These are phyloP conservation scores for Odontesthes bonariensis DNA, from an alignment of 2,113 vertebrate species.

Conservation along the genomic window DNA sequence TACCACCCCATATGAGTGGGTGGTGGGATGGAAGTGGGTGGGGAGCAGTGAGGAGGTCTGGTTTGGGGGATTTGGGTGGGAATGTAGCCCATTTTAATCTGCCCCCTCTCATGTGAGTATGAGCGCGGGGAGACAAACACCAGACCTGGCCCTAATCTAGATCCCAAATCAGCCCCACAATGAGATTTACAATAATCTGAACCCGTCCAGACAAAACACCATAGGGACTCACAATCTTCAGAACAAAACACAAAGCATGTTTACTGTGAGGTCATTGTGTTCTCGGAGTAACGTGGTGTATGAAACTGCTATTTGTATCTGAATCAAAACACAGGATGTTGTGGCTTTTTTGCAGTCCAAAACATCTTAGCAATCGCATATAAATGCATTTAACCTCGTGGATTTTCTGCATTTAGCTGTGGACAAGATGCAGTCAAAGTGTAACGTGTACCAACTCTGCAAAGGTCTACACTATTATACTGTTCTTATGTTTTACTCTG, in stretches of 20 bases:
- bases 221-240: conserved; percentile 9
- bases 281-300: not conserved
- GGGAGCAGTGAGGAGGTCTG: not conserved
- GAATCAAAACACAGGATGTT: conserved; percentile 40
- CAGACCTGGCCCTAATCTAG: conserved; percentile 65
- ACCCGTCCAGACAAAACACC: conserved; percentile 68
- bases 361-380: conserved; percentile 1
- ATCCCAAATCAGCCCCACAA: conserved; percentile 64
- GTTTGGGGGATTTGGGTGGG: conserved; percentile 14
- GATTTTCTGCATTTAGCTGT: not conserved
- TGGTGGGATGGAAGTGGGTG: not conserved
- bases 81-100: conserved; percentile 24
- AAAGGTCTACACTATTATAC: conserved; percentile 43
- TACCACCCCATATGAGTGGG: conserved; percentile 6
- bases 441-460: not conserved
- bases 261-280: conserved; percentile 19
- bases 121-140: conserved; percentile 20
- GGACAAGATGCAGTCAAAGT: not conserved
- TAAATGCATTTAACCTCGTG: not conserved
- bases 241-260: conserved; percentile 54
- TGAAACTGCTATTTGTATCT: conserved; percentile 31
- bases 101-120: conserved; percentile 36
- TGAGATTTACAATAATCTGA: conserved; percentile 71
- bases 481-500: conserved; percentile 29
- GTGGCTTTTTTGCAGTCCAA: not conserved